Evolutionary conservation across 2,888 invertebrate species (phyloP).

Genomic region (Acanthococcus lagerstroemiae): DNA sequence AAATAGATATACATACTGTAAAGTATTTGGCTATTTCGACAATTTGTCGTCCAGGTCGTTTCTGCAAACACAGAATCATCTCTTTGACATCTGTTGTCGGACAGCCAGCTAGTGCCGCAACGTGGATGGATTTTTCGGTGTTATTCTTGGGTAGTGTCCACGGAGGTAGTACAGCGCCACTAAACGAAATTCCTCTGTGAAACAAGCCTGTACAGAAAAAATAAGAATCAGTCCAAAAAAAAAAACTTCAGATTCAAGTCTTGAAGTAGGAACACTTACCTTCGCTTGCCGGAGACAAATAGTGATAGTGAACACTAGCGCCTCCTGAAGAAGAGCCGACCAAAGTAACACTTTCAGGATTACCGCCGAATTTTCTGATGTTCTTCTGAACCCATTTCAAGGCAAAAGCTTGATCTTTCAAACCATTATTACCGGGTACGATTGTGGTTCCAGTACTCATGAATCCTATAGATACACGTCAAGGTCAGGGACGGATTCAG

Average conservation of each 20-base stretch:
- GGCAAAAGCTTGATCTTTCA: constrained; percentile 2
- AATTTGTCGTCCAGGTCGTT: constrained; percentile 37
- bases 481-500: too few species aligned
- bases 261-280: not conserved
- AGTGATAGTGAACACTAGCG: not conserved
- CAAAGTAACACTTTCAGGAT: constrained; percentile 4
- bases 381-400: constrained; percentile 8
- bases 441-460: constrained; percentile 7
- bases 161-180: constrained; percentile 39
- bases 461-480: too few species aligned
- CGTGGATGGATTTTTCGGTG: constrained; percentile 36
- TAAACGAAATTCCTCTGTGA: constrained; percentile 40
- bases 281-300: not conserved
- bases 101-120: constrained; percentile 39
- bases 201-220: constrained; percentile 37
- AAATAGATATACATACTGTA: not conserved
- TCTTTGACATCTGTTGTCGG: constrained; percentile 35
- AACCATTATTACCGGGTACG: constrained; percentile 12
- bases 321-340: not conserved
- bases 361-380: constrained; percentile 8
- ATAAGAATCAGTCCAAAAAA: too few species aligned
- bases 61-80: constrained; percentile 39
- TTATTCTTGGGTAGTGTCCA: constrained; percentile 39
- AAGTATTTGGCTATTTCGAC: constrained; percentile 32
- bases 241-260: too few species aligned